Evolutionary conservation across 2,888 invertebrate species (phyloP).

Genomic region (Agrypnus murinus): DNA sequence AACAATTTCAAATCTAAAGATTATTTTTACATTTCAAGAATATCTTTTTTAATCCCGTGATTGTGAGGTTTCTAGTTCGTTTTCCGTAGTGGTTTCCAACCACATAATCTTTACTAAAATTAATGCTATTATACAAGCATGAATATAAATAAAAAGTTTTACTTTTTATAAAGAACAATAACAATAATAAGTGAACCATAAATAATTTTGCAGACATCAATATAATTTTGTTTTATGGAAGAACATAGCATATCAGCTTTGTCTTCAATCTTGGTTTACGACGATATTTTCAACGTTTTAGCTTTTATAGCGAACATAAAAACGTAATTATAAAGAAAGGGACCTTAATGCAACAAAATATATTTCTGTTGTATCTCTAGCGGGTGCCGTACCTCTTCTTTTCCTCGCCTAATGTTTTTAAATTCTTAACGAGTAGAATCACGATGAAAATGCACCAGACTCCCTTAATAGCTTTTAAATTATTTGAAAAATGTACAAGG

Average conservation of each 20-base stretch:
- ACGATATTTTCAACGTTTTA: conserved; percentile 43
- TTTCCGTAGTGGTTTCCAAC: too few species aligned
- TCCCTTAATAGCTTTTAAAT: conserved; percentile 34
- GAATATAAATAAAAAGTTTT: too few species aligned
- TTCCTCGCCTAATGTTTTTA: conserved; percentile 25
- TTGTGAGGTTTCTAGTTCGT: too few species aligned
- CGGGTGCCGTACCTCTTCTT: not conserved
- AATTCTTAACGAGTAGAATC: conserved; percentile 37
- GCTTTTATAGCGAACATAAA: conserved; percentile 43
- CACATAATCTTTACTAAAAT: too few species aligned
- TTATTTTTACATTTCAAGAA: too few species aligned
- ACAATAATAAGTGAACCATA: conserved; percentile 22
- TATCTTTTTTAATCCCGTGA: too few species aligned
- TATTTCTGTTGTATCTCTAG: conserved; percentile 31
- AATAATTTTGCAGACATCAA: conserved; percentile 23
- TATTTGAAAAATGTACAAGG: conserved; percentile 21
- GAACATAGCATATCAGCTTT: conserved; percentile 31
- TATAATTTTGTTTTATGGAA: conserved; percentile 42
- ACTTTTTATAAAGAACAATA: not conserved
- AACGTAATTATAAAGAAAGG: conserved; percentile 44
- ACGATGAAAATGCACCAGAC: conserved; percentile 14
- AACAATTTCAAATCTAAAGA: too few species aligned
- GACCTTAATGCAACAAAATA: conserved; percentile 41
- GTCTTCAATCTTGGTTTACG: conserved; percentile 41
- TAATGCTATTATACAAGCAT: too few species aligned